phyloP scores from a whole-genome alignment of 2,888 invertebrate species.

The Liposcelis brunnea region DNA sequence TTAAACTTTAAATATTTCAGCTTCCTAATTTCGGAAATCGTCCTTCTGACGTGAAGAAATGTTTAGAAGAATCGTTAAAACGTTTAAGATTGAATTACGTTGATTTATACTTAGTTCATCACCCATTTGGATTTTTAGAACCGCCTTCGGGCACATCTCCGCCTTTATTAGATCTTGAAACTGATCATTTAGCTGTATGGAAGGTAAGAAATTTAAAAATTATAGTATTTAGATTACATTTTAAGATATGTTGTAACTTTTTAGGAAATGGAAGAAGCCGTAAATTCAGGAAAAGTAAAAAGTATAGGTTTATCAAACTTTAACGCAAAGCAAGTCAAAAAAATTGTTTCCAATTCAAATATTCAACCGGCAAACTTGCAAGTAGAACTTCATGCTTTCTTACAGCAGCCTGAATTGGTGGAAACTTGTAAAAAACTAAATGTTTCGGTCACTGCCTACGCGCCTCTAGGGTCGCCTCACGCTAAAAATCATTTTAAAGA shows the following conservation, averaged over 20 bases:
- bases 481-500: conserved; percentile 42
- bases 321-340: conserved; percentile 46
- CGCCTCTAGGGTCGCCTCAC: conserved; percentile 55
- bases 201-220: conserved; percentile 30
- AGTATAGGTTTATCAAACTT: conserved; percentile 72
- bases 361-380: conserved; percentile 54
- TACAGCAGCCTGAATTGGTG: conserved; percentile 49
- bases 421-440: conserved; percentile 41
- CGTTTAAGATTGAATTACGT: conserved; percentile 49
- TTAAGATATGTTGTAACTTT: conserved; percentile 12
- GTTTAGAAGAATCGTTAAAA: conserved; percentile 42
- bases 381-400: conserved; percentile 58
- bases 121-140: conserved; percentile 47
- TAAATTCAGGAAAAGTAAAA: conserved; percentile 40
- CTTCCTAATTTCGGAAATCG: conserved; percentile 52
- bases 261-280: conserved; percentile 53
- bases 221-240: not conserved
- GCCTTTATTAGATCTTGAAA: conserved; percentile 39
- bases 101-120: conserved; percentile 63
- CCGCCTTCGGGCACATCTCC: conserved; percentile 37
- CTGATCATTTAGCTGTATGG: conserved; percentile 53
- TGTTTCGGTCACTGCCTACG: conserved; percentile 50
- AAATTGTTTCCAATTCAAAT: conserved; percentile 37
- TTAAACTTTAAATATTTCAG: no score
- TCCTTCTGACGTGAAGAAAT: conserved; percentile 45